Conservation (phyloP, 2,797 vertebrate species). For the Sebastes taczanowskii region DNA sequence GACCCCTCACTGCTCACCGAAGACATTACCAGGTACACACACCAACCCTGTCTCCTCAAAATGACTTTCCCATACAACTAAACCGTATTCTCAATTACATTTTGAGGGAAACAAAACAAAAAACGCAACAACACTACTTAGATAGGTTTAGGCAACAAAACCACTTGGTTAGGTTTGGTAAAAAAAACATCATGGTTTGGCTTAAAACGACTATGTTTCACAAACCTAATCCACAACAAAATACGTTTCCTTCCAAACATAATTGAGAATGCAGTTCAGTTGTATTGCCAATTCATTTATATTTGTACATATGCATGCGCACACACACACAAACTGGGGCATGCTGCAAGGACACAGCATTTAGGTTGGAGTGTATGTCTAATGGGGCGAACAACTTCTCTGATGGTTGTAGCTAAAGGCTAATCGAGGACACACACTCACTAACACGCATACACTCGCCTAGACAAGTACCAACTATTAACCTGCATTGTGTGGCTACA, state of each 20-base stretch:
- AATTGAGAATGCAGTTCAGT: too few species aligned
- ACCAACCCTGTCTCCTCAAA: not conserved
- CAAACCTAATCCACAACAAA: too few species aligned
- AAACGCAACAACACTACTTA: too few species aligned
- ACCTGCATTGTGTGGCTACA: not conserved
- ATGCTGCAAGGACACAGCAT: slow-evolving; percentile 24
- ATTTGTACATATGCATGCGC: slow-evolving; percentile 30
- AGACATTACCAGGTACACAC: slow-evolving; percentile 94
- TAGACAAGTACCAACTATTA: not conserved
- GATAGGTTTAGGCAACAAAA: too few species aligned
- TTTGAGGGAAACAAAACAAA: too few species aligned
- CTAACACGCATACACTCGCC: not conserved
- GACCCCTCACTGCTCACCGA: slow-evolving; percentile 95
- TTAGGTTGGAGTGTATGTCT: slow-evolving; percentile 48
- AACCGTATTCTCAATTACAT: too few species aligned
- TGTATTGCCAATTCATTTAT: not conserved
- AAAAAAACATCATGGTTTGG: too few species aligned
- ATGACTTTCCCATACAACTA: too few species aligned
- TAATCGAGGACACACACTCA: slow-evolving; percentile 49
- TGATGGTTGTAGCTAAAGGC: slow-evolving; percentile 39
- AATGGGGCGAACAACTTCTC: slow-evolving; percentile 52
- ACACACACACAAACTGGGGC: not conserved
- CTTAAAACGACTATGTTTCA: too few species aligned
- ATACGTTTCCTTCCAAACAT: too few species aligned
- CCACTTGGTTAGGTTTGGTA: too few species aligned